Base-by-base conservation (phyloP, 1,140 invertebrate species). In the Lasaia peninsularis region DNA sequence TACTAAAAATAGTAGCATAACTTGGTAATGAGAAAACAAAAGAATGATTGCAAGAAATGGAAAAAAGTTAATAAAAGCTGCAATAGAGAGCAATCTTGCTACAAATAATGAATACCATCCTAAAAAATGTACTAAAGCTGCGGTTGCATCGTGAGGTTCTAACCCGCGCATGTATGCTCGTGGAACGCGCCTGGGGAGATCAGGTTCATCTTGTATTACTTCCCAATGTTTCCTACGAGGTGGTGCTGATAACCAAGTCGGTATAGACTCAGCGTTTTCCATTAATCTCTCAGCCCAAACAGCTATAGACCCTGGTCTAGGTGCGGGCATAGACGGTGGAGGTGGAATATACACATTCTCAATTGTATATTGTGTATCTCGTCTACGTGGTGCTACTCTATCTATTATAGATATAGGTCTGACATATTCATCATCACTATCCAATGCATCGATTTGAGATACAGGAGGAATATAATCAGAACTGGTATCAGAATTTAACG, bases 101-200 rank as follows among this genome's bases (percentile, higher is more conserved):
- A 92, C 68, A 21, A 95, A 92, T 67, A 94, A 95, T 14, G 92
- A 84, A 44, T 94, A 93, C 94, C 94, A 95, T 71, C 93, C 94
- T 10, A 93, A 77, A 68, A 93, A 94, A 9, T 93, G 88, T 8
- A 94, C 78, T 6, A 93, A 80, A 59, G 91, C 91, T 8, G 92
- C 93, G 0, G 93, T 88, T 2, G 92, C 88, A 69, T 95, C 93
- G 67, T 94, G 94, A 65, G 94, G 92, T 62, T 93, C 91, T 0
- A 94, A 88, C 5, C 92, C 92, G 48, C 93, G 84, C 51, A 84
- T 76, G 40, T 66, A 73, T 1, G 70, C 62, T 4, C 80, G 63
- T 0, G 82, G 80, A 5, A 87, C 66, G 21, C 78, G 72, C 9
- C 63, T 71, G 5, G 76, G 80, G 20, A 88, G 65, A 18, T 86